Evolutionary conservation across 2,797 vertebrate genomes (phyloP), one percentile per base, ranked within the genome.

Genomic region (Poecilia picta): DNA sequence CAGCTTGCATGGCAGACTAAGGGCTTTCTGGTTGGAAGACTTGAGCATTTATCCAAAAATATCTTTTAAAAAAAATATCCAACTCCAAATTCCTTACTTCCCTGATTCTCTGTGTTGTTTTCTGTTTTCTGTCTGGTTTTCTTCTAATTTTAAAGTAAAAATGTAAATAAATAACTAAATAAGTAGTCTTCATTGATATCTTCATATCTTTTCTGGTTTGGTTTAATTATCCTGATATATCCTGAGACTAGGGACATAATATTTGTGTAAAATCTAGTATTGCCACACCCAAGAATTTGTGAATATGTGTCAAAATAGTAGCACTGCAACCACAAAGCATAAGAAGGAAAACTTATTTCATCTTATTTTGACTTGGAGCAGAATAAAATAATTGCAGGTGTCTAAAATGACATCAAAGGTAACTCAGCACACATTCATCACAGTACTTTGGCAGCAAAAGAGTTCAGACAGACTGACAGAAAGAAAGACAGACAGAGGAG

Each of bases 331-430:
- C 43, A 39, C 77, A 16, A n/a, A 86, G 78, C 13, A 78, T 18
- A 31, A 59, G 46, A 16, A 79, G 4, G 15, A 72, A 71, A 31
- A 7, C 8, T 3, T 3, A 20, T 62, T 72, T 47, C 18, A 51
- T 64, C 83, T 66, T 31, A 82, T 71, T 25, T 66, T 80, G 13
- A n/a, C 39, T 43, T 16, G 59, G 78, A 83, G 76, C 82, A 43
- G 49, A 74, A 86, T 83, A 85, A 45, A 66, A 80, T 73, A n/a
- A 64, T 66, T 75, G 59, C 83, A 43, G 73, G 10, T 74, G 73
- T 23, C 74, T 49, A 86, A 77, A 85, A 85, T 75, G 78, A 84
- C 84, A 83, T 82, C 83, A 93, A 90, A 88, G 85, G 39, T 55
- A 73, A n/a, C 51, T 74, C 25, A 76, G 74, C 83, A 57, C 74